A percentile compares a stretch with the other conserved stretches of the same genome.
Evolutionary conservation across 2,797 vertebrate species (phyloP).

Genomic region (Chromis chromis): DNA sequence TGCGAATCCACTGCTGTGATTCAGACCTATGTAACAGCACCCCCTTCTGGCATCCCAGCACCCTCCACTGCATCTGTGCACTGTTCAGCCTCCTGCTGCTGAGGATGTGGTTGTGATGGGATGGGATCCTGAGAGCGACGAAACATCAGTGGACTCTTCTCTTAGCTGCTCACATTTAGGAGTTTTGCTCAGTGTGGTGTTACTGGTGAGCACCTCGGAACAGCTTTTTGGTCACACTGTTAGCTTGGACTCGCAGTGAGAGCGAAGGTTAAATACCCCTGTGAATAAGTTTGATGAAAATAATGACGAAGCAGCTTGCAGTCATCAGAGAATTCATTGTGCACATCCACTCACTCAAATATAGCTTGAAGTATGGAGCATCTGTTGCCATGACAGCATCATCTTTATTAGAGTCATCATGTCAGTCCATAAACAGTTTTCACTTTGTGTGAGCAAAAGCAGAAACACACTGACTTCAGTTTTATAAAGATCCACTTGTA

Average conservation of each 20-base stretch:
- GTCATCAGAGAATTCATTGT: conserved; percentile 30
- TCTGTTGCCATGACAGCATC: conserved; percentile 19
- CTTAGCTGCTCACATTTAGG: conserved; percentile 40
- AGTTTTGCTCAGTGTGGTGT: conserved; percentile 45
- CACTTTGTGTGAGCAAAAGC: conserved; percentile 15
- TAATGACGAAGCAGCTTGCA: conserved; percentile 21
- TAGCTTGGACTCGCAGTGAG: conserved; percentile 32
- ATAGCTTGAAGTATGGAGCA: conserved; percentile 26
- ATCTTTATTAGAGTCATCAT: conserved; percentile 19
- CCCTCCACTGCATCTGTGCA: conserved; percentile 70
- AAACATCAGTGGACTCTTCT: conserved; percentile 45
- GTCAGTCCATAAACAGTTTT: conserved; percentile 18
- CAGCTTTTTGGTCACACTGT: conserved; percentile 55
- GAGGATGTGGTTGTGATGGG: conserved; percentile 74
- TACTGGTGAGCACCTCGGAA: conserved; percentile 47
- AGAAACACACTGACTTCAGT: conserved; percentile 23
- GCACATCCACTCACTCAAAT: conserved; percentile 36
- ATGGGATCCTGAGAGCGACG: conserved; percentile 6
- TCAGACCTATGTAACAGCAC: conserved; percentile 87
- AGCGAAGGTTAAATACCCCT: conserved; percentile 22
- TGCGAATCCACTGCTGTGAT: conserved; percentile 88
- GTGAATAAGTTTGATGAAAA: conserved; percentile 35
- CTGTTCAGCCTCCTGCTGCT: conserved; percentile 72
- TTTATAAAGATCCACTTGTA: conserved; percentile 24
- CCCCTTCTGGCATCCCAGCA: conserved; percentile 52